Base-by-base conservation (phyloP, 1,140 invertebrate species). In the Drosophila mauritiana region DNA sequence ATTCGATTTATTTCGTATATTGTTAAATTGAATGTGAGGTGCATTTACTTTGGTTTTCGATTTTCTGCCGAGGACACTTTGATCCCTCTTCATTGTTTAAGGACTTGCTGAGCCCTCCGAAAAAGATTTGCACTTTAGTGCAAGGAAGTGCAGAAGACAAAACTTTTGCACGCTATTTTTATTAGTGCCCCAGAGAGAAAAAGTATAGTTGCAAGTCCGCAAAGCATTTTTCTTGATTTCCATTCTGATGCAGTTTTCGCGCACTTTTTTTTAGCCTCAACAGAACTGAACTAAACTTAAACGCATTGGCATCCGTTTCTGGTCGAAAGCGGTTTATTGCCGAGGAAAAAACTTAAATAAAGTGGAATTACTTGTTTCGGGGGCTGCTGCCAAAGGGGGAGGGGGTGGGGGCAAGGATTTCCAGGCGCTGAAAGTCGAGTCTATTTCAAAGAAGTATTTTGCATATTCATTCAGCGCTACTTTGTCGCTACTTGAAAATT, bases 391-490 rank as follows among this genome's bases (percentile, higher is more conserved):
- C 7, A 48, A 31, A 17, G 17, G 17, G 17, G 0, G 17, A 25
- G 36, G 37, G 20, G 20, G 20, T 22, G n/a, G 31, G 11, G 25
- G 22, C 20, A 39, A 70, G 52, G 52, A 49, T 27, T 49, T 49
- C 25, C 62, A 46, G 59, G 52, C 52, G 72, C 61, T 65, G 73
- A 58, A 53, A 58, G 57, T 65, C 69, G 56, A 54, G 49, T 58
- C 46, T 42, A 53, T 49, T 45, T 43, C 49, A 51, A 42, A 77
- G 51, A 13, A 72, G 64, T 65, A 69, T 78, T 86, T 82, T 86
- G 83, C 83, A 86, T 88, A 88, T 88, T 88, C 83, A 86, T 88
- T 82, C 64, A 65, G 43, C 69, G 43, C 59, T 76, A 86, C 78
- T 86, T 88, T 75, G 83, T 78, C 72, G 62, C 62, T 63, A 74